Conservation (phyloP, 2,113 vertebrate genomes). For the Nerophis ophidion region DNA sequence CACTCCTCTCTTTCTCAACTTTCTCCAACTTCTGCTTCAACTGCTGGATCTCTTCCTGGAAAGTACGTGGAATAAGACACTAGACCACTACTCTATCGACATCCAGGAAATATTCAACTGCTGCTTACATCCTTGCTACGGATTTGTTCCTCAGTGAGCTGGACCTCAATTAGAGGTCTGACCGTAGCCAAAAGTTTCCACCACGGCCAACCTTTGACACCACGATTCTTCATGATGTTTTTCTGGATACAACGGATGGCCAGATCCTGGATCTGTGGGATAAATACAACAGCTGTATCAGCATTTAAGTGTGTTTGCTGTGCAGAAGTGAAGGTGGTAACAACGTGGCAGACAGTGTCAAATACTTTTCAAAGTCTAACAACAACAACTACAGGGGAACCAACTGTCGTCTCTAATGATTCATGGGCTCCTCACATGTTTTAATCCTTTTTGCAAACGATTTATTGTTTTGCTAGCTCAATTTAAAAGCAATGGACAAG, state of each 20-base stretch:
- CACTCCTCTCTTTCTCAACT: constrained; percentile 91
- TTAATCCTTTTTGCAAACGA: too few relatives aligned
- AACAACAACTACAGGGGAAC: too few relatives aligned
- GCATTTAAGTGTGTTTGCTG: too few relatives aligned
- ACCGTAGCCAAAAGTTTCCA: constrained; percentile 95
- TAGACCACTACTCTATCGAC: too few relatives aligned
- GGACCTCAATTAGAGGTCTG: constrained; percentile 89
- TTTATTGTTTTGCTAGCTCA: too few relatives aligned
- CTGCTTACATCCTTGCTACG: constrained; percentile 85
- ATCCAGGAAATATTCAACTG: not conserved
- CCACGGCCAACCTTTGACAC: constrained; percentile 93
- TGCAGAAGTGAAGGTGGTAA: too few relatives aligned
- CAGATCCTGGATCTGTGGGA: constrained; percentile 86
- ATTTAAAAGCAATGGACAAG: too few relatives aligned
- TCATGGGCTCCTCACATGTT: too few relatives aligned
- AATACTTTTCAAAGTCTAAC: too few relatives aligned
- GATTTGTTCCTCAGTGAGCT: constrained; percentile 94
- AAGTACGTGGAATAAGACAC: too few relatives aligned
- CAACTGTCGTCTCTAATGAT: too few relatives aligned
- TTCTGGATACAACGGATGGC: constrained; percentile 97
- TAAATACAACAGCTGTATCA: not conserved
- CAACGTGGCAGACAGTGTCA: too few relatives aligned
- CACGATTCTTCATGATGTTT: constrained; percentile 95
- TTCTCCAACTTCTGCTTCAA: constrained; percentile 87
- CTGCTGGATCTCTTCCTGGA: constrained; percentile 92